A percentile compares a stretch with the other conserved stretches of the same genome.
phyloP scores from a whole-genome alignment of 1,140 invertebrate species.

The Lithobius niger region DNA sequence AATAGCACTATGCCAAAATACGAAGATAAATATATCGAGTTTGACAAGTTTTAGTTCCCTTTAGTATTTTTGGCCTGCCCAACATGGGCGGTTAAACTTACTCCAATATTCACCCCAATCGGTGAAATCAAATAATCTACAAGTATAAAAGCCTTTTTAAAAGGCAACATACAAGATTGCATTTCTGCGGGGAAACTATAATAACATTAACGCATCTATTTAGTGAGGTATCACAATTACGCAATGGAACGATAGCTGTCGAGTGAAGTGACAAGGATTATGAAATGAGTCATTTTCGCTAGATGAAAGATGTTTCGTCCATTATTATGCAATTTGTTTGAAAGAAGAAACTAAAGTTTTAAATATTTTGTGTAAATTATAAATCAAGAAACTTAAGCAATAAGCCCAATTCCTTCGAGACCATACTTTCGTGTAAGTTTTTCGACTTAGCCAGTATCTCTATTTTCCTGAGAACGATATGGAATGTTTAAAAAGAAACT shows the following conservation, averaged over 20 bases:
- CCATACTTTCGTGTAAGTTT: too few species aligned
- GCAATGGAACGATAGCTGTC: not conserved
- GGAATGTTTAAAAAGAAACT: not conserved
- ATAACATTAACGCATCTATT: not conserved
- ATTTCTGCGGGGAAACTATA: not conserved
- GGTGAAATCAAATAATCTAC: slow-evolving; percentile 1
- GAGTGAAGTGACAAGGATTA: not conserved
- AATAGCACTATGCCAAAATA: not conserved
- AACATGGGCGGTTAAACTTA: not conserved
- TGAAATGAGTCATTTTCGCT: not conserved
- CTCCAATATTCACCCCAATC: not conserved
- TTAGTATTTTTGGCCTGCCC: not conserved
- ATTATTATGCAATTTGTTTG: not conserved
- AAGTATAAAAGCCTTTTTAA: slow-evolving; percentile 3
- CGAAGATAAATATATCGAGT: not conserved
- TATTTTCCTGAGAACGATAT: too few species aligned
- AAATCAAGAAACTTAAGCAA: too few species aligned
- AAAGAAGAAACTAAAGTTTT: not conserved
- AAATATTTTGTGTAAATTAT: too few species aligned
- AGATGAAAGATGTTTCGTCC: not conserved
- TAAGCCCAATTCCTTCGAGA: too few species aligned
- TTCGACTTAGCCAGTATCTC: too few species aligned
- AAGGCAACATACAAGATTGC: not conserved
- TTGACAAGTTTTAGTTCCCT: not conserved
- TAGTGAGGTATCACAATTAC: not conserved